Base-by-base conservation (phyloP, 1,140 invertebrate species). In the Thalassaphorura encarpata region DNA sequence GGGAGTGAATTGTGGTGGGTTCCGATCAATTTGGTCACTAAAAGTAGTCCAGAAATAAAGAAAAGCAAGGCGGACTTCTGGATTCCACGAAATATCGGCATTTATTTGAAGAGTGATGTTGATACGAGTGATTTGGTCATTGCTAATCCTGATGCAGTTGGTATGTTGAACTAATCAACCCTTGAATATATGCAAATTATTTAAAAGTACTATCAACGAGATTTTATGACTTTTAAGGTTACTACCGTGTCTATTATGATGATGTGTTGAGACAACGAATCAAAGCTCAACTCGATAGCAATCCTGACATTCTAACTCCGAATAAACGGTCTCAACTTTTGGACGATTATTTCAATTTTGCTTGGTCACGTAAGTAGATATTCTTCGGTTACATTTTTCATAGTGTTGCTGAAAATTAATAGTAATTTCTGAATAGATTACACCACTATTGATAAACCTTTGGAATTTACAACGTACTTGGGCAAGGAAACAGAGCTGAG, bases 111-210 rank as follows among this genome's bases (percentile, higher is more conserved):
- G 21, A 23, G 18, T 13, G 24, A 16, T 8, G 6, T 26, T 13
- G 18, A 11, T 21, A 19, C 6, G 4, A 19, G 18, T 48, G 46
- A 53, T 45, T 58, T 42, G 49, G 18, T 53, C 33, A 41, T 58
- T 46, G 13, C 53, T 13, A 56, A 56, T 39, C 23, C 48, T 19
- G 48, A 24, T 3, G 31, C 33, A 15, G 6, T 26, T 49, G 55
- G 55, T 6, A 31, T 4, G n/a, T 39, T 21, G 8, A 4, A 33
- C 8, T 26, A 54, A 73, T 90, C 11, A 80, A 79, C 0, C 69
- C 77, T 4, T 78, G 88, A 56, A 67, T n/a, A n/a, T n/a, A n/a
- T n/a, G n/a, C n/a, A n/a, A n/a, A n/a, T n/a, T n/a, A n/a, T n/a
- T n/a, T n/a, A n/a, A n/a, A n/a, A n/a, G n/a, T n/a, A n/a, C n/a